Conservation (phyloP, 2,113 vertebrate genomes). For the Myotis lucifugus region DNA sequence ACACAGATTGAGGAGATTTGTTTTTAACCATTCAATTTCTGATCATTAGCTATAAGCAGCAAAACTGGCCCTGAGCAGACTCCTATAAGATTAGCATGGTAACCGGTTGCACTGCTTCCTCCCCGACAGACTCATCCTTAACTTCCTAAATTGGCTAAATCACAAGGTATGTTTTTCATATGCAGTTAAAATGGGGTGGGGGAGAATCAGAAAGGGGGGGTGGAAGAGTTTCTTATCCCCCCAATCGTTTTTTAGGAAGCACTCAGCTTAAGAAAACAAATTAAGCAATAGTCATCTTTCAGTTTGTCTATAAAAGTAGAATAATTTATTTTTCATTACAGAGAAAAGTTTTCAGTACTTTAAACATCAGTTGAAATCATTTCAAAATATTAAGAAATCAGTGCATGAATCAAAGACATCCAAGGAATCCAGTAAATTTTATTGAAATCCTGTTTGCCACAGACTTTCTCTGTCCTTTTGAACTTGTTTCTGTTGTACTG, state of each 20-base stretch:
- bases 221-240: slow-evolving; percentile 26
- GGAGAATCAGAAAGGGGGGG: not conserved
- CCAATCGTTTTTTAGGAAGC: not conserved
- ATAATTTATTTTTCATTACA: slow-evolving; percentile 63
- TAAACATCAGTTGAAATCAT: slow-evolving; percentile 73
- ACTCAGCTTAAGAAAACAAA: not conserved
- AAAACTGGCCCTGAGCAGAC: slow-evolving; percentile 43
- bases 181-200: slow-evolving; percentile 37
- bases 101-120: slow-evolving; percentile 55
- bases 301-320: slow-evolving; percentile 69
- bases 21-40: slow-evolving; percentile 68
- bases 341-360: slow-evolving; percentile 60
- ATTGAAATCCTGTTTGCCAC: slow-evolving; percentile 77
- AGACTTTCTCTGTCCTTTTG: slow-evolving; percentile 75
- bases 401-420: slow-evolving; percentile 67
- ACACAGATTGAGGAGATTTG: not conserved
- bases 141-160: slow-evolving; percentile 71
- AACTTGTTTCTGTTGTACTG: slow-evolving; percentile 83
- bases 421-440: slow-evolving; percentile 77
- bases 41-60: slow-evolving; percentile 27
- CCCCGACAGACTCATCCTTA: slow-evolving; percentile 68
- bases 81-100: slow-evolving; percentile 63
- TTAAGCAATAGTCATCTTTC: slow-evolving; percentile 63
- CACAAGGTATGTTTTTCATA: slow-evolving; percentile 73
- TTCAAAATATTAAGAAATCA: slow-evolving; percentile 80